Percentiles rank a stretch among this genome's conserved stretches.
Conservation (phyloP, 2,113 vertebrate genomes). For the Mola mola region DNA sequence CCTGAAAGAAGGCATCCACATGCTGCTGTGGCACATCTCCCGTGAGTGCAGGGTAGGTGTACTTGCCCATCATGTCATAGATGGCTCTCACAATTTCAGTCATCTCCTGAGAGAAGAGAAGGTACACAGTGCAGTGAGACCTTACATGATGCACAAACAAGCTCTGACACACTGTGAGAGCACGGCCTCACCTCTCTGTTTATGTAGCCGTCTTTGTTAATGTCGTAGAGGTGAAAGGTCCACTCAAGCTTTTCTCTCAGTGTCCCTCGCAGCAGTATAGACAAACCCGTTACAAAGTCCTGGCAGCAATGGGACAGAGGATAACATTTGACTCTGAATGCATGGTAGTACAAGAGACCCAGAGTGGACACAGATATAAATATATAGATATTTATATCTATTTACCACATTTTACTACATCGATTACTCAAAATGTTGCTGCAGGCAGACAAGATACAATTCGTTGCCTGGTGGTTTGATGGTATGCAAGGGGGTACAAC, state of each 20-base stretch:
- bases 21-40: slow-evolving; percentile 95
- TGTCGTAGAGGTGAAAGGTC: slow-evolving; percentile 98
- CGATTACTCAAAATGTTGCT: too few species aligned
- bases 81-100: slow-evolving; percentile 97
- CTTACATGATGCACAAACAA: not conserved
- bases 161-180: too few species aligned
- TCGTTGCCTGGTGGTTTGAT: too few species aligned
- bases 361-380: too few species aligned
- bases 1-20: slow-evolving; percentile 96
- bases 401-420: too few species aligned
- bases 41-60: slow-evolving; percentile 94
- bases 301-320: slow-evolving; percentile 55
- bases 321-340: not conserved
- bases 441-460: too few species aligned
- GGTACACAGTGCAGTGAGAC: not conserved
- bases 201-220: slow-evolving; percentile 96
- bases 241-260: slow-evolving; percentile 95
- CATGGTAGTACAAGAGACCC: not conserved
- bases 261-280: slow-evolving; percentile 90
- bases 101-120: slow-evolving; percentile 87
- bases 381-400: too few species aligned
- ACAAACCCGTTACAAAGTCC: slow-evolving; percentile 96
- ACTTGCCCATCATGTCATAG: slow-evolving; percentile 99
- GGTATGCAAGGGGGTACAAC: too few species aligned
- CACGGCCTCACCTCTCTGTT: slow-evolving; percentile 88